Conservation (phyloP, 37 sponge, comb jelly and placozoan genomes). For the Tethya wilhelma region DNA sequence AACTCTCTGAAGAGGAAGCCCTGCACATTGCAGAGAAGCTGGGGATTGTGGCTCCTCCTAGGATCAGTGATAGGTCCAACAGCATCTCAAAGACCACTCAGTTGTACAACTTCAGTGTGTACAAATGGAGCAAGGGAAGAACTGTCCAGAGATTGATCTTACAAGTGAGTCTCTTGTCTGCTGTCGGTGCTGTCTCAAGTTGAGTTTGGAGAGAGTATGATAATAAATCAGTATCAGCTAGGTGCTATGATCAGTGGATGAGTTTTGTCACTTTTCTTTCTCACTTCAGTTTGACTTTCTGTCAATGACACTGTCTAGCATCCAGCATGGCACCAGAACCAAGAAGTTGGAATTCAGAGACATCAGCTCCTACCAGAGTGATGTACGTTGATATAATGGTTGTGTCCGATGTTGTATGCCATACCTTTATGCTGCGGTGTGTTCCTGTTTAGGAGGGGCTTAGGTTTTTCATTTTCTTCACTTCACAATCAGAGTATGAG, state of each 20-base stretch:
- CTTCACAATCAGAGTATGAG: constrained; percentile 66
- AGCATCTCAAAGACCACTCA: constrained; percentile 32
- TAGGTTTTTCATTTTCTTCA: constrained; percentile 60
- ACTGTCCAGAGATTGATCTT: constrained; percentile 80
- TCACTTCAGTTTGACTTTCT: constrained; percentile 70
- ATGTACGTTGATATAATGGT: constrained; percentile 34
- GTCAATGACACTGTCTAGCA: constrained; percentile 36
- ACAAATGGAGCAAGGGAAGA: constrained; percentile 63
- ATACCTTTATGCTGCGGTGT: neutral
- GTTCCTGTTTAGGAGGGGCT: constrained; percentile 42
- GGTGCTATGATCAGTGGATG: neutral
- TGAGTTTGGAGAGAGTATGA: too few relatives aligned
- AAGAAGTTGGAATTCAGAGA: constrained; percentile 63
- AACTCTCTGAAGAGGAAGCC: constrained; percentile 53
- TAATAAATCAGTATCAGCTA: too few relatives aligned
- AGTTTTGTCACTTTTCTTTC: neutral
- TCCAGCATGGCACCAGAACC: constrained; percentile 67
- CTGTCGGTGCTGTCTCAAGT: too few relatives aligned
- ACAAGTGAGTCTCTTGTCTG: constrained; percentile 48
- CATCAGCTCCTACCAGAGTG: constrained; percentile 60
- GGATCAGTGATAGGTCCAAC: neutral
- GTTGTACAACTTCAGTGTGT: constrained; percentile 77
- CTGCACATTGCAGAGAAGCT: constrained; percentile 46
- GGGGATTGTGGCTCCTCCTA: constrained; percentile 3
- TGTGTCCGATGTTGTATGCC: neutral